These are phyloP conservation scores for Mnemiopsis leidyi DNA, from an alignment of 37 sponge, comb jelly and placozoan genomes.

Conservation along the genomic window DNA sequence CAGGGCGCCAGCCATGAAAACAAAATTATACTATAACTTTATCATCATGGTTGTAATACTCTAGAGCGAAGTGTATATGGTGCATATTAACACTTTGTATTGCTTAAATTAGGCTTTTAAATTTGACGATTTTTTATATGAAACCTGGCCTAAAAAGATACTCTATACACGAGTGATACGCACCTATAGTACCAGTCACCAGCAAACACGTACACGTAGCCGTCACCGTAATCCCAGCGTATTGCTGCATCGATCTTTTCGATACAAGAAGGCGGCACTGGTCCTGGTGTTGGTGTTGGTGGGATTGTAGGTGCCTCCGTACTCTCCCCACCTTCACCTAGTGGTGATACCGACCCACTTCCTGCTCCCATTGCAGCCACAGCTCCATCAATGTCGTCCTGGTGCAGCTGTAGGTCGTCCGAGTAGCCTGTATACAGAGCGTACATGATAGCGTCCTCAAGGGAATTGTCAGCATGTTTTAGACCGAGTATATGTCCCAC, in stretches of 20 bases:
- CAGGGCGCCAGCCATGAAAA: too few species aligned
- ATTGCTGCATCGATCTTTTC: background rate
- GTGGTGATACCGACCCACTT: background rate
- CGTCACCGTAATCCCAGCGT: background rate
- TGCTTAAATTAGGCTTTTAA: too few species aligned
- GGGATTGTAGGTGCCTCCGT: background rate
- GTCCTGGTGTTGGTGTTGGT: background rate
- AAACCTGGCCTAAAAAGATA: background rate
- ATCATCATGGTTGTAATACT: too few species aligned
- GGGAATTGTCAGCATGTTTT: background rate
- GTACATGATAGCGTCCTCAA: conserved; percentile 12
- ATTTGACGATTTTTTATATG: too few species aligned
- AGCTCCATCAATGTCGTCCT: conserved; percentile 13
- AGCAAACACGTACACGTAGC: conserved; percentile 4
- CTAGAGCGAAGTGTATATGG: too few species aligned
- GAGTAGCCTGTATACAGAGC: conserved; percentile 42
- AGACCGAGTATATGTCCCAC: conserved; percentile 26
- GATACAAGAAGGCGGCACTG: background rate
- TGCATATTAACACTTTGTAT: too few species aligned
- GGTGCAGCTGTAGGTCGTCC: background rate
- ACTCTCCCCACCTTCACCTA: background rate
- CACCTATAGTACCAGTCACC: conserved; percentile 29
- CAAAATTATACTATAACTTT: too few species aligned
- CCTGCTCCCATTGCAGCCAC: conserved; percentile 2
- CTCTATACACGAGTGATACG: background rate